Evolutionary conservation across 2,113 vertebrate genomes (phyloP), one percentile per base, ranked within the genome.

Genomic region (Elgaria multicarinata): DNA sequence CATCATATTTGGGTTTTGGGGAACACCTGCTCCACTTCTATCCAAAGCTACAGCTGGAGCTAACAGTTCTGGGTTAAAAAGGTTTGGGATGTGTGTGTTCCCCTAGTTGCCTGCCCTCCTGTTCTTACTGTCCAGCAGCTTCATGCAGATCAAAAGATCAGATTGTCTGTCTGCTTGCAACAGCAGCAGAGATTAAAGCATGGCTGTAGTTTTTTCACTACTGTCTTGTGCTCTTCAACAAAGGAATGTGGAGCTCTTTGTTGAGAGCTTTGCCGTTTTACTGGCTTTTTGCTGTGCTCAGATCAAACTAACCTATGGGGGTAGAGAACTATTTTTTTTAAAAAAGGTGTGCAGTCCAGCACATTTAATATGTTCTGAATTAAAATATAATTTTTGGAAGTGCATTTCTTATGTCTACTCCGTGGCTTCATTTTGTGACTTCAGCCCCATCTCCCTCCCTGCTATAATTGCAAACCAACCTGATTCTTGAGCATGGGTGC

Each of bases 191-290:
- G 6, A 89, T 90, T 58, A 66, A 64, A 42, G 58, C 62, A 83
- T 66, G 74, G 92, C 85, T 90, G 83, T 78, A 69, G 31, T 1
- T 92, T 81, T 88, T 50, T 90, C 58, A 9, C 89, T 1, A 0
- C 85, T 69, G 69, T 50, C 46, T 87, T 53, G 53, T 93, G 87
- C 86, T 90, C 67, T 93, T 90, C 71, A 86, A 72, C 74, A 33
- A 83, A 80, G 33, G 7, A 55, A 78, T 84, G 89, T 74, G 78
- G 83, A 86, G 87, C 81, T 87, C 76, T 91, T 31, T 88, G 33
- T 81, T 58, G 1, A 0, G 42, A 89, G 79, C 12, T 0, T 2
- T 69, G 31, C 22, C n/a, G 31, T 77, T 88, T 84, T 89, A 53
- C n/a, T 62, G 74, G 14, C 55, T 89, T n/a, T 90, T 85, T 74